phyloP scores from a whole-genome alignment of 2,113 vertebrate genomes.

The Agapornis roseicollis region DNA sequence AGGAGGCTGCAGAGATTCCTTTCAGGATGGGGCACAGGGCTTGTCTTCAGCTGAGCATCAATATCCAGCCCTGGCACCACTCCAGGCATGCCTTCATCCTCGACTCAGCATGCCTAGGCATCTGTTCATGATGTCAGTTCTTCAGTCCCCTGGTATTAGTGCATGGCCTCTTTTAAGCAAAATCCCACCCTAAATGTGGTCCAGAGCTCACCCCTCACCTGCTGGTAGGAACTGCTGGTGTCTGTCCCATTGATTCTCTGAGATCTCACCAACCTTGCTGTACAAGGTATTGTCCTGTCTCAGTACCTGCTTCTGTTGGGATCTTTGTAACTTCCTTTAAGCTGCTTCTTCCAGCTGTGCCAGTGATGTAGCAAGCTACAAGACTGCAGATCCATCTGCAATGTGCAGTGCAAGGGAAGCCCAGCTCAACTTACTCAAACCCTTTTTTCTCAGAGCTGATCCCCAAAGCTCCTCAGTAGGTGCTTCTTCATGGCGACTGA shows the following conservation, averaged over 20 bases:
- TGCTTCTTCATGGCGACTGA: not conserved
- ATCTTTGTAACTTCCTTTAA: not conserved
- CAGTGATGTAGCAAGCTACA: not conserved
- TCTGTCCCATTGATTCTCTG: not conserved
- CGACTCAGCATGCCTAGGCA: not conserved
- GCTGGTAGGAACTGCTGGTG: not conserved
- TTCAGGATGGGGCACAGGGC: not conserved
- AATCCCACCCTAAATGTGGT: not conserved
- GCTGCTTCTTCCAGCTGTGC: not conserved
- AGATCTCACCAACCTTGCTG: not conserved
- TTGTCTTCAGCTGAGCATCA: conserved; percentile 38
- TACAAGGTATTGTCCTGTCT: not conserved
- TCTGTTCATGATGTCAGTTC: conserved; percentile 40
- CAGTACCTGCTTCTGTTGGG: not conserved
- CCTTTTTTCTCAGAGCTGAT: not conserved
- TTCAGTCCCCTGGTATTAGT: not conserved
- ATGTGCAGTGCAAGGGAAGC: not conserved
- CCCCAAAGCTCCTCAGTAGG: not conserved
- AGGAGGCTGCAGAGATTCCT: conserved; percentile 8
- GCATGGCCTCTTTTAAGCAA: conserved; percentile 1
- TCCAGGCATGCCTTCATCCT: conserved; percentile 46
- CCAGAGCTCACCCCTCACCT: not conserved
- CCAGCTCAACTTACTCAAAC: not conserved
- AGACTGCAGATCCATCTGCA: not conserved
- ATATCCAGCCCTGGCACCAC: conserved; percentile 4